Base-by-base conservation (phyloP, 2,113 vertebrate species). In the Aldabrachelys gigantea region DNA sequence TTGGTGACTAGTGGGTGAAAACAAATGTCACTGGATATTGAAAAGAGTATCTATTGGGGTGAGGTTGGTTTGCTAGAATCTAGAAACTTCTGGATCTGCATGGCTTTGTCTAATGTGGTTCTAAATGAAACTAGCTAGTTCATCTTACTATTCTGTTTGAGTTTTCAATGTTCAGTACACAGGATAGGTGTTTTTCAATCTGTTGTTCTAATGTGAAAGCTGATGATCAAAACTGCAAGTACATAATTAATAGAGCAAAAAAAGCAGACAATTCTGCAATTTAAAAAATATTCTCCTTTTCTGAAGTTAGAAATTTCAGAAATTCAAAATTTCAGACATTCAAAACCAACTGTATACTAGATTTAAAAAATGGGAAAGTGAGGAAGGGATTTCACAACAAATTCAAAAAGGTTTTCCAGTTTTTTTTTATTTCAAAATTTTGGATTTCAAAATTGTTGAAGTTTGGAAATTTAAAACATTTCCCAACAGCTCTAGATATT, bases 161-260 rank as follows among this genome's bases (percentile, higher is more conserved):
- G 94, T 95, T 93, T 94, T 94, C 89, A 84, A 44, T 93, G 85
- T 93, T 96, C 93, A 95, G 90, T 96, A 95, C 90, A 95, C 88
- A 92, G 78, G 94, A 81, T 95, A 88, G 89, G 83, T 96, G 90
- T 96, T 97, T 95, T 88, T 87, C 96, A 96, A 90, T 96, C 93
- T 96, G 80, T 95, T 95, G 89, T 91, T 95, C 93, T 95, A 97
- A 97, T 96, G 90, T 91, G 96, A 97, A 96, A 97, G 93, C 94
- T 97, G 97, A 97, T 97, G 95, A 96, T 95, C 93, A 90, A 1
- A 96, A 82, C 80, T 75, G 53, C 82, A 94, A 96, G 96, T 92
- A 29, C 96, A 92, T 90, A 97, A 96, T 96, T 91, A 95, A 10
- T 72, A 95, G 90, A 2, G 31, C 96, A 96, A 47, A 95, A 80